A percentile compares a stretch with the other conserved stretches of the same genome.
phyloP scores from a whole-genome alignment of 1,140 invertebrate species.

The Hyles euphorbiae region DNA sequence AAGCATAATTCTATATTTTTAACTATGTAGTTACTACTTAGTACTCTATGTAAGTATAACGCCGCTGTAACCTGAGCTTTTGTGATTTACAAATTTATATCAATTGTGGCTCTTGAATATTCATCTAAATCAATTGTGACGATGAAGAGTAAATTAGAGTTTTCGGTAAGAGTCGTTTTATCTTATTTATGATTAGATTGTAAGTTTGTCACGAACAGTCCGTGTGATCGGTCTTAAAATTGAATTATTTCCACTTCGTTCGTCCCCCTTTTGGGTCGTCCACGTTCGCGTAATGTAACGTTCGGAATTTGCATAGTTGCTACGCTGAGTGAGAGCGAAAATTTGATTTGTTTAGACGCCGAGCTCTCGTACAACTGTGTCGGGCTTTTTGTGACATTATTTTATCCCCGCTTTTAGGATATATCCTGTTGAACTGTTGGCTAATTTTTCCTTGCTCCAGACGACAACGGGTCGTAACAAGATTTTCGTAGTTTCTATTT shows the following conservation, averaged over 20 bases:
- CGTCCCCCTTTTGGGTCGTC: constrained; percentile 19
- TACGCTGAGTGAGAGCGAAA: constrained; percentile 24
- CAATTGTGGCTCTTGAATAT: too few species aligned
- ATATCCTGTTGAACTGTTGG: constrained; percentile 13
- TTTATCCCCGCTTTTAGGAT: constrained; percentile 18
- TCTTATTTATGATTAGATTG: constrained; percentile 40
- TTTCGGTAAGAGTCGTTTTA: constrained; percentile 4
- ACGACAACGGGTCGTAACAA: constrained; percentile 7
- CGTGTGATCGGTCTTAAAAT: constrained; percentile 39
- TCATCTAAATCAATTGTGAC: too few species aligned
- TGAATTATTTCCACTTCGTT: constrained; percentile 41
- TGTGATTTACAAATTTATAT: too few species aligned
- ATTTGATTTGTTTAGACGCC: constrained; percentile 29
- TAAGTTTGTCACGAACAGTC: constrained; percentile 20
- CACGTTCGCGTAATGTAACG: constrained; percentile 14
- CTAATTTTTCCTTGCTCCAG: constrained; percentile 13
- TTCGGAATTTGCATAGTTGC: constrained; percentile 37
- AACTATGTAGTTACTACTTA: too few species aligned
- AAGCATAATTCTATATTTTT: too few species aligned
- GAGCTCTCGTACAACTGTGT: constrained; percentile 12
- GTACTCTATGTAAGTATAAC: too few species aligned
- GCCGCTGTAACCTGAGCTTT: too few species aligned
- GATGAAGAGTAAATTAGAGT: too few species aligned
- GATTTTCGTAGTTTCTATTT: constrained; percentile 8
- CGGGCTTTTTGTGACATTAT: constrained; percentile 20